Evolutionary conservation across 2,797 vertebrate genomes (phyloP).

Genomic region (Spea hammondii): DNA sequence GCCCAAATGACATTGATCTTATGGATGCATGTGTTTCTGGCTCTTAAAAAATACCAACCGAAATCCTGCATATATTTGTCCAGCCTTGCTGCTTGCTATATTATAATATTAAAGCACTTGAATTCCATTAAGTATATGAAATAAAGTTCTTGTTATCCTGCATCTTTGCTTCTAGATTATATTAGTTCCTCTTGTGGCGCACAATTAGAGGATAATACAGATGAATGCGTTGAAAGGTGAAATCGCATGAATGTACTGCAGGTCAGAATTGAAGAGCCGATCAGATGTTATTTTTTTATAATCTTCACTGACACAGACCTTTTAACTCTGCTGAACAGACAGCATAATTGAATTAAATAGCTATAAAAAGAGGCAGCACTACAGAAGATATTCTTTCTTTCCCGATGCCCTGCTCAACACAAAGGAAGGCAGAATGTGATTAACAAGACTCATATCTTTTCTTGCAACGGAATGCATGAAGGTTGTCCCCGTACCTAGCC

Average conservation of each 20-base stretch:
- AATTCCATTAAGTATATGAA: conserved; percentile 5
- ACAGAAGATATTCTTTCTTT: conserved; percentile 12
- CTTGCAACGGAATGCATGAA: background rate
- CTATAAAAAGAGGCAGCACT: conserved; percentile 12
- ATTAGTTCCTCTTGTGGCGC: conserved; percentile 4
- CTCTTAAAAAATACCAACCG: too few species aligned
- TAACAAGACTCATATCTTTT: conserved; percentile 25
- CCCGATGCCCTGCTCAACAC: conserved; percentile 6
- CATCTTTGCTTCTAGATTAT: conserved; percentile 6
- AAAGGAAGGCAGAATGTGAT: conserved; percentile 14
- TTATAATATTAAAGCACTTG: conserved; percentile 16
- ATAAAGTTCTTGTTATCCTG: conserved; percentile 15
- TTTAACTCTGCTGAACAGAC: conserved; percentile 24
- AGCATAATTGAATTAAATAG: conserved; percentile 44
- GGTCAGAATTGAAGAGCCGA: conserved; percentile 15
- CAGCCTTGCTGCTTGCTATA: background rate
- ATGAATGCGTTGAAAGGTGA: conserved; percentile 12
- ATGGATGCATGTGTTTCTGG: too few species aligned
- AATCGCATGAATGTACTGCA: background rate
- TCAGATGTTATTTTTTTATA: conserved; percentile 16
- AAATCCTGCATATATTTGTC: too few species aligned
- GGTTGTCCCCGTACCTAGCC: background rate
- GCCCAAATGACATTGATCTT: too few species aligned
- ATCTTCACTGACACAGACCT: conserved; percentile 32
- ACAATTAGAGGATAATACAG: background rate